Evolutionary conservation across 2,113 vertebrate species (phyloP).

Genomic region (Hyla sarda): DNA sequence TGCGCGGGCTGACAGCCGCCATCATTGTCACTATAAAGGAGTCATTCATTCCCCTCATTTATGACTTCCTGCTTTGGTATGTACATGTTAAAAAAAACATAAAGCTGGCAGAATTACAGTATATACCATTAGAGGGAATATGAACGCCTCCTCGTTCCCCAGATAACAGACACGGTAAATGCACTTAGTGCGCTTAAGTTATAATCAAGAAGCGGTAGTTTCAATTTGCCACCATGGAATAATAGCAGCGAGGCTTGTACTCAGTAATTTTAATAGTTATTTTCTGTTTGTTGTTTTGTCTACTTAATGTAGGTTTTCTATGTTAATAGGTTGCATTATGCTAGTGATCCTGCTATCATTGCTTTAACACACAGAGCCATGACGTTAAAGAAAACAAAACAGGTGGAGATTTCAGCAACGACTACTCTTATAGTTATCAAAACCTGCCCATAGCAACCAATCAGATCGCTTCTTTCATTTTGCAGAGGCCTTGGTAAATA

Average conservation of each 20-base stretch:
- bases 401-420: not conserved
- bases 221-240: slow-evolving; percentile 25
- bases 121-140: slow-evolving; percentile 44
- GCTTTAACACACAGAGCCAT: not conserved
- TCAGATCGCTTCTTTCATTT: too few relatives aligned
- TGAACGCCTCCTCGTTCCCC: slow-evolving; percentile 37
- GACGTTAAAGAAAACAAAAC: too few relatives aligned
- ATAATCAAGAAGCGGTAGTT: slow-evolving; percentile 19
- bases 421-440: not conserved
- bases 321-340: not conserved
- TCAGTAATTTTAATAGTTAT: slow-evolving; percentile 27
- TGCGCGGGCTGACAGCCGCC: slow-evolving; percentile 12
- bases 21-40: slow-evolving; percentile 12
- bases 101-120: slow-evolving; percentile 44
- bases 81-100: slow-evolving; percentile 23
- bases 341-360: slow-evolving; percentile 28
- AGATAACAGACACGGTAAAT: slow-evolving; percentile 21
- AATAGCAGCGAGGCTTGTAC: not conserved
- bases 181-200: not conserved
- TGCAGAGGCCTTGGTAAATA: too few relatives aligned
- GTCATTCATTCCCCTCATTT: not conserved
- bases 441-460: too few relatives aligned
- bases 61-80: slow-evolving; percentile 37
- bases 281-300: slow-evolving; percentile 47
- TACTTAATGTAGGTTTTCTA: not conserved